Base-by-base conservation (phyloP, 64 coral and sea anemone genomes). In the Dendrophyllia cribrosa region DNA sequence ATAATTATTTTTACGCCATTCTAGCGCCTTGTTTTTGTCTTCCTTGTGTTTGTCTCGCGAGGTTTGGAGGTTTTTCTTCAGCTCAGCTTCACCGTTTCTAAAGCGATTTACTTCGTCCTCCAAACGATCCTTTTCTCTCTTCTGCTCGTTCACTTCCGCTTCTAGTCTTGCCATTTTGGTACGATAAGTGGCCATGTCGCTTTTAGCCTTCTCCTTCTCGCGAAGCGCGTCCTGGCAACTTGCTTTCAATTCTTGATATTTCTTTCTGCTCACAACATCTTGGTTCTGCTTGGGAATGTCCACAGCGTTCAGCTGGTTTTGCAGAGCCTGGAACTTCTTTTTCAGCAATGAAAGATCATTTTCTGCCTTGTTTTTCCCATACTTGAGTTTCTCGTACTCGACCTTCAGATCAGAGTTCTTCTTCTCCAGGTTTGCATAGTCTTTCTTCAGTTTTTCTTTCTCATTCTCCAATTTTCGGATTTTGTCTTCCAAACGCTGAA, bases 281-380 rank as follows among this genome's bases (percentile, higher is more conserved):
- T 86, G 88, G 45, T 76, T 63, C 58, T 74, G 87, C 12, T 17
- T 94, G 17, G 23, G 77, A 52, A 34, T n/a, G 23, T 71, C 83
- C 58, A 93, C 72, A 46, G 85, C 53, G 55, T 49, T 86, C 16
- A 94, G 66, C 50, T 97, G 92, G 11, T 56, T 83, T 83, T 85
- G 82, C 21, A 97, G 59, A 47, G 87, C 75, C 4, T 97, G 85
- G 19, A 94, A 94, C 56, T 97, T 97, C 76, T 94, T 97, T 23
- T 85, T 76, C 48, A 97, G 43, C 34, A 94, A 59, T 9, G 87
- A 89, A 26, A 94, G 76, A 13, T 97, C 95, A 85, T 94, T 97
- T 60, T 93, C 88, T 21, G 90, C 62, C 47, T 70, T 90, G 24
- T 81, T 75, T 73, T 86, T 97, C 44, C 91, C 95, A 51, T 97